phyloP scores from a whole-genome alignment of 2,113 vertebrate genomes.

The Sinosuthora webbiana region DNA sequence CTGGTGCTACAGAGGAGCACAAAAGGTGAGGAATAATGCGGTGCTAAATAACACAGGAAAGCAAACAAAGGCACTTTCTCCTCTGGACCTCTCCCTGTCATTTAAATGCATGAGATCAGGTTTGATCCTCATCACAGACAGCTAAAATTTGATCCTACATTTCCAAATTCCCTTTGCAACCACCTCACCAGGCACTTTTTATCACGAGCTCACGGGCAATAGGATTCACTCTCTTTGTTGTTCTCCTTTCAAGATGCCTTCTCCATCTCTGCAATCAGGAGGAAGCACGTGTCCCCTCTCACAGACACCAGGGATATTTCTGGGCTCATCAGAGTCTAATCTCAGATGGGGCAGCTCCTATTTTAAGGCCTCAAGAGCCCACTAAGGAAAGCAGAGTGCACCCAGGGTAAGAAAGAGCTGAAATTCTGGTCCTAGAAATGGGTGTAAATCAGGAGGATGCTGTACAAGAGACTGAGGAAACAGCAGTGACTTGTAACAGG shows the following conservation, averaged over 20 bases:
- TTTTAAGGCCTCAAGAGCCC: conserved; percentile 9
- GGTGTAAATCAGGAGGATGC: neutral
- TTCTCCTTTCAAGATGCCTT: neutral
- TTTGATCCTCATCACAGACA: neutral
- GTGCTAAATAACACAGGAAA: neutral
- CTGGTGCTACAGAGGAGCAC: neutral
- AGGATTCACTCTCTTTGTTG: neutral
- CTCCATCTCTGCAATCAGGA: neutral
- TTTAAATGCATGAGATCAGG: neutral
- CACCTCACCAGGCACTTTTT: neutral
- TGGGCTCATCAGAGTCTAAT: neutral
- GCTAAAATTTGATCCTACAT: neutral
- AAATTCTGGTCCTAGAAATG: neutral
- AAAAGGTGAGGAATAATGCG: neutral
- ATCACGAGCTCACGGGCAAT: neutral
- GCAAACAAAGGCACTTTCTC: neutral
- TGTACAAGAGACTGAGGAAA: neutral
- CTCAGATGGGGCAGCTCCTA: neutral
- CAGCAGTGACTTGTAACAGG: neutral
- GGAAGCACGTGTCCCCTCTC: neutral
- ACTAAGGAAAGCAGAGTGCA: neutral
- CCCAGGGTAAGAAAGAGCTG: neutral
- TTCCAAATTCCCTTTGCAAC: neutral
- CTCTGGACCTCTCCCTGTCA: neutral
- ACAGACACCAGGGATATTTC: neutral